Evolutionary conservation across 2,888 invertebrate species (phyloP).

Genomic region (Tenthredo scrophulariae): DNA sequence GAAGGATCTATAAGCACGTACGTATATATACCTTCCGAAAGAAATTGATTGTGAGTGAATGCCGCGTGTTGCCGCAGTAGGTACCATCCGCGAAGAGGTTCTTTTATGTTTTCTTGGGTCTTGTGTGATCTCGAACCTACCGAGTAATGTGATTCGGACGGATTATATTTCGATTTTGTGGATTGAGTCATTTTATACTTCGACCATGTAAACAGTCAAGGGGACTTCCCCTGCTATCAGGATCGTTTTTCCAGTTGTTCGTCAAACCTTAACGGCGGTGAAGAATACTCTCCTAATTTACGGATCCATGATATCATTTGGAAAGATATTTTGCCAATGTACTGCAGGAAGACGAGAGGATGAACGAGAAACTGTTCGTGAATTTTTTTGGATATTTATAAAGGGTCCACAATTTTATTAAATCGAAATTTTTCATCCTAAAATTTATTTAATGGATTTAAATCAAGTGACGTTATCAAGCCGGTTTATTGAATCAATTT

Average conservation of each 20-base stretch:
- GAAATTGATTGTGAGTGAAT: neutral
- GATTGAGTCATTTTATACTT: constrained; percentile 16
- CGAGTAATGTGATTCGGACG: neutral
- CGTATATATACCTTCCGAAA: neutral
- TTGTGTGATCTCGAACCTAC: neutral
- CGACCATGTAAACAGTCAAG: neutral
- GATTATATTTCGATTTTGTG: constrained; percentile 11
- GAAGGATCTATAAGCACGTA: neutral
- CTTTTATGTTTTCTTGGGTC: constrained; percentile 29
- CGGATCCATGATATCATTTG: neutral
- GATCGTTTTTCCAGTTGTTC: neutral
- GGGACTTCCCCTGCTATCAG: neutral
- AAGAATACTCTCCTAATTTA: neutral
- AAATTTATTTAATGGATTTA: neutral
- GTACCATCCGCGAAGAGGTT: constrained; percentile 2
- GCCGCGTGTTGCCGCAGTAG: neutral
- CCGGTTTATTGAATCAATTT: neutral
- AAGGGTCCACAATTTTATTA: neutral
- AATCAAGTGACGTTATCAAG: constrained; percentile 6
- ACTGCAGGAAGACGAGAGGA: neutral
- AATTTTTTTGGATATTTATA: neutral
- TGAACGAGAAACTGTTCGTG: neutral
- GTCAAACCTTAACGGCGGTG: neutral
- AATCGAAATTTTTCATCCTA: neutral
- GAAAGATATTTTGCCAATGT: neutral